Evolutionary conservation across 2,888 invertebrate species (phyloP).

Genomic region (Nemapogon koenigi): DNA sequence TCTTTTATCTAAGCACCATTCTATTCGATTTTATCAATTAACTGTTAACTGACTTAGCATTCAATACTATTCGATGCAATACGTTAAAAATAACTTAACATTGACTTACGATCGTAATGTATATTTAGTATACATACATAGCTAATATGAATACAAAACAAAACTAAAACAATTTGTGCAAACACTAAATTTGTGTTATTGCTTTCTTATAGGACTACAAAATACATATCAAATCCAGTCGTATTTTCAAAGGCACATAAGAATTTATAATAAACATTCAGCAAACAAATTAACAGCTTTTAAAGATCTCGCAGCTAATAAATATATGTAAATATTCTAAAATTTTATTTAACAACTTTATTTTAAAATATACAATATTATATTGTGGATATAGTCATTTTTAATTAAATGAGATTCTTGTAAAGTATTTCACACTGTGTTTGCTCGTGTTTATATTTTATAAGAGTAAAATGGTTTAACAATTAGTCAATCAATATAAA

Average conservation of each 20-base stretch:
- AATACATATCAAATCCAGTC: constrained; percentile 55
- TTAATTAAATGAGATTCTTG: too few species aligned
- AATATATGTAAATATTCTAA: background rate
- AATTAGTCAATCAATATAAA: too few species aligned
- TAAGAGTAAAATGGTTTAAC: too few species aligned
- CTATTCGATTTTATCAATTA: constrained; percentile 57
- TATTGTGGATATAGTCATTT: too few species aligned
- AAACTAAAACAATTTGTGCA: constrained; percentile 47
- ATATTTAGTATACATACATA: constrained; percentile 37
- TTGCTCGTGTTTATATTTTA: too few species aligned
- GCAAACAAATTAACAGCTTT: constrained; percentile 5
- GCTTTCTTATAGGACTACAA: constrained; percentile 33
- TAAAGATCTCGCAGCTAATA: background rate
- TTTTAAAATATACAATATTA: too few species aligned
- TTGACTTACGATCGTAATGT: constrained; percentile 46
- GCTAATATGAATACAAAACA: constrained; percentile 35
- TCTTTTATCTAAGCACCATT: constrained; percentile 58
- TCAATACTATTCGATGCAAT: constrained; percentile 48
- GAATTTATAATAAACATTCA: constrained; percentile 23
- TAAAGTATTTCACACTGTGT: too few species aligned
- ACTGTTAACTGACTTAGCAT: constrained; percentile 52
- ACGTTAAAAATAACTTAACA: constrained; percentile 43
- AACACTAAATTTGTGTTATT: constrained; percentile 44
- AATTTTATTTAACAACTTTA: too few species aligned
- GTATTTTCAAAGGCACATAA: constrained; percentile 55